phyloP scores from a whole-genome alignment of 2,888 invertebrate species.

The Cyclophora albipunctata region DNA sequence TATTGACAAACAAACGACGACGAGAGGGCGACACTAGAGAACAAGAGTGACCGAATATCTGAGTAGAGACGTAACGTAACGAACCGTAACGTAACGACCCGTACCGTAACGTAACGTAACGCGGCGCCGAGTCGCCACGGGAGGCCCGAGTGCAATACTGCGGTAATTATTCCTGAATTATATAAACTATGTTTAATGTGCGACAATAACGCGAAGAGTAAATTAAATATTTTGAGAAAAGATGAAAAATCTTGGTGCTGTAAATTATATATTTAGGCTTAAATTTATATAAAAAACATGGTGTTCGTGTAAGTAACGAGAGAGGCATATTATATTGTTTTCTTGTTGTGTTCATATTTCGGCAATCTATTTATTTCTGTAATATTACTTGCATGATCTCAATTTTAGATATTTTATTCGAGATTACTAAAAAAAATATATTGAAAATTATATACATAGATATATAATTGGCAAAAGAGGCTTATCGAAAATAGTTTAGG shows the following conservation, averaged over 20 bases:
- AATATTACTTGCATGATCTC: conserved; percentile 71
- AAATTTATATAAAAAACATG: conserved; percentile 65
- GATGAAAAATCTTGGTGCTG: conserved; percentile 75
- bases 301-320: conserved; percentile 71
- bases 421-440: conserved; percentile 67
- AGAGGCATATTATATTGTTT: conserved; percentile 65
- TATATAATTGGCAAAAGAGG: conserved; percentile 73
- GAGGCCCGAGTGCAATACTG: conserved; percentile 63
- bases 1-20: conserved; percentile 25
- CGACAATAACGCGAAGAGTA: conserved; percentile 74
- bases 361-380: conserved; percentile 70
- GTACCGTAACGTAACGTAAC: neutral
- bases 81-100: conserved; percentile 2
- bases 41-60: conserved; percentile 21
- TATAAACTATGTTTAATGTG: conserved; percentile 70
- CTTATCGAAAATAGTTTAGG: conserved; percentile 61
- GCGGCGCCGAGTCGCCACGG: conserved; percentile 21
- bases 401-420: conserved; percentile 71
- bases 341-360: conserved; percentile 71
- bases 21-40: neutral
- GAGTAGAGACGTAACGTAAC: neutral
- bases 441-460: conserved; percentile 57
- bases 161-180: conserved; percentile 66
- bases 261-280: conserved; percentile 75
- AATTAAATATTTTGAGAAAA: conserved; percentile 71